Percentiles rank a stretch among this genome's conserved stretches.
These are phyloP conservation scores for Drosophila aldrichi DNA, from an alignment of 2,888 invertebrate species.

Conservation along the genomic window DNA sequence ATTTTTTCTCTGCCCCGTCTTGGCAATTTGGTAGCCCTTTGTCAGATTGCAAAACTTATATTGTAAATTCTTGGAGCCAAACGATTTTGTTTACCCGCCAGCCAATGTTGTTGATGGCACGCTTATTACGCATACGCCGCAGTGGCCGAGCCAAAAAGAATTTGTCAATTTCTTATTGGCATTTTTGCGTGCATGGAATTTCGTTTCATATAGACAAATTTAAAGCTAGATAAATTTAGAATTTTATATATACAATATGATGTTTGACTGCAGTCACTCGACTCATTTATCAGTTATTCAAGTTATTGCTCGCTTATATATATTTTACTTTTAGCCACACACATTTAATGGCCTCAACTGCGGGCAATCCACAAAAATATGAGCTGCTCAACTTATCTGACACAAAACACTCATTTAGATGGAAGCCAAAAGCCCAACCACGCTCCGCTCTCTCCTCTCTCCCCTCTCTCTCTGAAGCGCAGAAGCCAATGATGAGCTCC, in stretches of 20 bases:
- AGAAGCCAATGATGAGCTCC: constrained; percentile 68
- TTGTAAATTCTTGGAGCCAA: constrained; percentile 68
- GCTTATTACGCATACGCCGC: constrained; percentile 46
- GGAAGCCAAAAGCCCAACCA: constrained; percentile 22
- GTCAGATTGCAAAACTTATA: constrained; percentile 73
- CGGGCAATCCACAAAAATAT: constrained; percentile 60
- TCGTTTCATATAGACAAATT: neutral
- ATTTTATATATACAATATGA: neutral
- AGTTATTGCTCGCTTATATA: constrained; percentile 23
- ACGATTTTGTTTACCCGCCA: constrained; percentile 70
- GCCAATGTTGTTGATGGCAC: constrained; percentile 34
- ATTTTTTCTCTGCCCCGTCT: constrained; percentile 58
- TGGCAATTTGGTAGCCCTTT: constrained; percentile 52
- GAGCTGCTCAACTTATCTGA: constrained; percentile 63
- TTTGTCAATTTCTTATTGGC: constrained; percentile 35
- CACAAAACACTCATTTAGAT: constrained; percentile 73
- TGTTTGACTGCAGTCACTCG: neutral
- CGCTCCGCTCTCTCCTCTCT: constrained; percentile 1
- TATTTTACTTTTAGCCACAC: constrained; percentile 30
- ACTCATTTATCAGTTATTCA: constrained; percentile 29
- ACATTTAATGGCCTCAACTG: constrained; percentile 42
- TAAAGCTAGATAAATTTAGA: neutral
- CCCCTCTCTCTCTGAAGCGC: no score
- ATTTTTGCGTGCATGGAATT: constrained; percentile 9
- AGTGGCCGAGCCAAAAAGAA: constrained; percentile 19